Conservation (phyloP, 2,797 vertebrate species). For the Sternotherus odoratus region DNA sequence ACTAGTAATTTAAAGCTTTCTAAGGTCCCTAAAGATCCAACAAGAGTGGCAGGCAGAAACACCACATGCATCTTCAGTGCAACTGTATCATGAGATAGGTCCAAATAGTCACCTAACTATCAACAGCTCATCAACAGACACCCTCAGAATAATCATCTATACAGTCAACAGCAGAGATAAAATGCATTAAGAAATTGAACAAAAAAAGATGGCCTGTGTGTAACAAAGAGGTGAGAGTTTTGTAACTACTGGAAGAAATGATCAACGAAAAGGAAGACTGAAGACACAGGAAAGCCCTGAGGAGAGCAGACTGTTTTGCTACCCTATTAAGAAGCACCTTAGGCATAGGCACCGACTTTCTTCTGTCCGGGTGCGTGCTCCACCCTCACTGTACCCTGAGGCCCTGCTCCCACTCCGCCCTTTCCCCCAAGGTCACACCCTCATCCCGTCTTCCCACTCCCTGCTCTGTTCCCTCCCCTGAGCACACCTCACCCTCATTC, state of each 20-base stretch:
- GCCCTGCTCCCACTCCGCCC: no score
- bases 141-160: slow-evolving; percentile 1
- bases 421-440: no score
- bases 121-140: slow-evolving; percentile 32
- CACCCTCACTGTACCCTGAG: no score
- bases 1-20: slow-evolving; percentile 34
- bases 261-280: slow-evolving; percentile 14
- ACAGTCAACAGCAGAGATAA: background rate
- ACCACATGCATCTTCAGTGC: background rate
- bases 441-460: no score
- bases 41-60: slow-evolving; percentile 44
- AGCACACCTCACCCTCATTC: no score
- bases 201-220: fast-evolving
- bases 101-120: slow-evolving; percentile 29
- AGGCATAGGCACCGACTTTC: background rate
- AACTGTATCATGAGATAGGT: slow-evolving; percentile 23
- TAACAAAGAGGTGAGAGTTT: background rate
- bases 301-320: background rate
- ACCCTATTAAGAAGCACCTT: background rate
- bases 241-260: background rate
- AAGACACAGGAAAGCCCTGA: background rate
- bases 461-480: no score
- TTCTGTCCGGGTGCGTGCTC: no score
- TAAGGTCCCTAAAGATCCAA: slow-evolving; percentile 38
- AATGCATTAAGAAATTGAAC: slow-evolving; percentile 3